Conservation (phyloP, 2,888 invertebrate genomes). For the Amphiduros pacificus region DNA sequence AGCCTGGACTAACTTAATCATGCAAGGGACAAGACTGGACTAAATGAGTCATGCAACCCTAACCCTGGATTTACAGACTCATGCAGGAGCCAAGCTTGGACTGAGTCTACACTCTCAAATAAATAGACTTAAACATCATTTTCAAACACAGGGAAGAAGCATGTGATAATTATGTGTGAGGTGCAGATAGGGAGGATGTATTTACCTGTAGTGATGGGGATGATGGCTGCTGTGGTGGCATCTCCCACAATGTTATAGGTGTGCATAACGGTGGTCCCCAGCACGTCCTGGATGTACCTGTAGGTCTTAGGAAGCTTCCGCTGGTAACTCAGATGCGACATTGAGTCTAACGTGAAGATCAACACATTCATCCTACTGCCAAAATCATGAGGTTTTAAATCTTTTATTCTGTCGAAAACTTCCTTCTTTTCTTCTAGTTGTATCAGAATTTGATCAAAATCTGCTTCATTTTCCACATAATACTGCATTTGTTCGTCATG, state of each 20-base stretch:
- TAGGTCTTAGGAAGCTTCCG: slow-evolving; percentile 47
- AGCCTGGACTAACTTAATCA: no score
- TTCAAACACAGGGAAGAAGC: neutral
- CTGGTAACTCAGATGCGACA: slow-evolving; percentile 48
- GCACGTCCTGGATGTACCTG: slow-evolving; percentile 36
- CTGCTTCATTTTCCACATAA: slow-evolving; percentile 22
- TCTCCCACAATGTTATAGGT: slow-evolving; percentile 55
- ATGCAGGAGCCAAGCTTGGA: no score
- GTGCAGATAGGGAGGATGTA: neutral
- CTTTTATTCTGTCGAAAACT: slow-evolving; percentile 37
- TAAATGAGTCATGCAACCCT: no score
- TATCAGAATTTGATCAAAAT: slow-evolving; percentile 48
- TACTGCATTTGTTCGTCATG: neutral
- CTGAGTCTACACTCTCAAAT: no score
- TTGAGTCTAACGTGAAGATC: slow-evolving; percentile 49
- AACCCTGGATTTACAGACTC: no score
- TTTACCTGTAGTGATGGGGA: slow-evolving; percentile 52
- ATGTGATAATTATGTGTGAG: neutral
- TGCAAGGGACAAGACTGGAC: no score
- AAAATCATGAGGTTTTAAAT: no score
- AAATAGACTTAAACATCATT: no score
- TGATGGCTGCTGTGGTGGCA: slow-evolving; percentile 46
- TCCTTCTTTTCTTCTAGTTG: slow-evolving; percentile 42
- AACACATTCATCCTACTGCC: slow-evolving; percentile 30
- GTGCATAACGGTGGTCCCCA: slow-evolving; percentile 42